Base-by-base conservation (phyloP, 2,113 vertebrate species). In the Sorex araneus region DNA sequence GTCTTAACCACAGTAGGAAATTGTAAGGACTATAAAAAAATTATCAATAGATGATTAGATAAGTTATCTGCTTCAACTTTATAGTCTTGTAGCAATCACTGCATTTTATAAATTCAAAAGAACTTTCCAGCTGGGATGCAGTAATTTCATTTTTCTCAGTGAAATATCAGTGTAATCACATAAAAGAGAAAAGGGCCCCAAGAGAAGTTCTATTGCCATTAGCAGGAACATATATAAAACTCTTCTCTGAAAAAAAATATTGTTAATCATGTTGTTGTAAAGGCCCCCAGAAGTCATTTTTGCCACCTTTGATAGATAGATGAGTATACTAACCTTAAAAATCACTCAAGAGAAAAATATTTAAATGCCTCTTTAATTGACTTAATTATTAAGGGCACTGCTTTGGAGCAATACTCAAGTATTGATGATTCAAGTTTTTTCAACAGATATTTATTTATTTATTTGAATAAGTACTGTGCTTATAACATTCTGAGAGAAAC, bases 141-240 rank as follows among this genome's bases (percentile, higher is more conserved):
- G 89, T 93, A 94, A 96, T 96, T 96, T 95, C 80, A 92, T 95
- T 96, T 96, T 95, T 92, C 94, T 96, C 84, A 60, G 18, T 94
- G 94, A 96, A 97, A 94, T 96, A 96, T 70, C 91, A 93, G 73
- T 84, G 86, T 94, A 95, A 96, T 96, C 95, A 95, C 84, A 94
- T 89, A 92, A 95, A 96, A 96, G 89, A 89, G 84, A 40, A 96
- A 96, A 96, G 87, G 89, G 54, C 91, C 95, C 91, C 95, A 78
- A 81, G 95, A 97, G 91, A 95, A 92, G 89, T 78, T 94, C 84
- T 92, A 76, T 94, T 87, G 86, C 87, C 86, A 95, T 96, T 96
- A 95, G 89, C 86, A 87, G 67, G 80, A 95, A 96, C 76, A 90
- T 94, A 95, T 90, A 92, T 95, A 93, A 96, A 96, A 92, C 70